These are phyloP conservation scores for Agrochola circellaris DNA, from an alignment of 2,888 invertebrate genomes.

Conservation along the genomic window DNA sequence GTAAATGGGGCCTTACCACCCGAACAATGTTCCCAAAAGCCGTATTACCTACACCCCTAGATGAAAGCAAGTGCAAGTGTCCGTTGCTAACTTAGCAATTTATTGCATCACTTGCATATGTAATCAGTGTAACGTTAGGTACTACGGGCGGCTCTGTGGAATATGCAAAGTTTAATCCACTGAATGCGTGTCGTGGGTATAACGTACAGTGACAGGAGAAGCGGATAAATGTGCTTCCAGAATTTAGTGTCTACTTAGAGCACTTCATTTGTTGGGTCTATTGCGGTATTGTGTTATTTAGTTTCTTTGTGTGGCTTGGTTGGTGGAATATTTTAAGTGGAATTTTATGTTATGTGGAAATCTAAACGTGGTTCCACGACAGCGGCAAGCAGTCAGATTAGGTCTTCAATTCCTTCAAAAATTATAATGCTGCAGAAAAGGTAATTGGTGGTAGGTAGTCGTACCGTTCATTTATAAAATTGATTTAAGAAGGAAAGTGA, in stretches of 20 bases:
- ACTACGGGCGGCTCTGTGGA: conserved; percentile 68
- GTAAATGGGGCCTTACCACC: not conserved
- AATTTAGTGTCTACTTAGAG: conserved; percentile 55
- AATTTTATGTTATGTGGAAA: not conserved
- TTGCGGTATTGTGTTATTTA: conserved; percentile 27
- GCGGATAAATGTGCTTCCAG: conserved; percentile 61
- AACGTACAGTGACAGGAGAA: conserved; percentile 65
- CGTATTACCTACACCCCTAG: not conserved
- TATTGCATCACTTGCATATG: conserved; percentile 79
- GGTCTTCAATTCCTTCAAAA: not conserved
- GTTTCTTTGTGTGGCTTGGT: conserved; percentile 31
- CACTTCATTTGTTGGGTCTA: conserved; percentile 53
- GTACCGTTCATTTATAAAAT: not conserved
- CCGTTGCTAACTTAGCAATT: conserved; percentile 73
- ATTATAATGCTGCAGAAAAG: not conserved
- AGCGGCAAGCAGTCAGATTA: too few relatives aligned
- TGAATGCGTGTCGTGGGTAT: conserved; percentile 74
- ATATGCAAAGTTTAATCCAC: conserved; percentile 83
- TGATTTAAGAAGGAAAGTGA: not conserved
- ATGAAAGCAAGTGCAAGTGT: conserved; percentile 63
- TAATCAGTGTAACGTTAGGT: conserved; percentile 72
- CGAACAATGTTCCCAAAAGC: conserved; percentile 30
- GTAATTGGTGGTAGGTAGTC: not conserved
- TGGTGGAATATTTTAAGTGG: not conserved
- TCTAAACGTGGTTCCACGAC: not conserved